Conservation (phyloP, 1,140 invertebrate genomes). For the Planococcus citri region DNA sequence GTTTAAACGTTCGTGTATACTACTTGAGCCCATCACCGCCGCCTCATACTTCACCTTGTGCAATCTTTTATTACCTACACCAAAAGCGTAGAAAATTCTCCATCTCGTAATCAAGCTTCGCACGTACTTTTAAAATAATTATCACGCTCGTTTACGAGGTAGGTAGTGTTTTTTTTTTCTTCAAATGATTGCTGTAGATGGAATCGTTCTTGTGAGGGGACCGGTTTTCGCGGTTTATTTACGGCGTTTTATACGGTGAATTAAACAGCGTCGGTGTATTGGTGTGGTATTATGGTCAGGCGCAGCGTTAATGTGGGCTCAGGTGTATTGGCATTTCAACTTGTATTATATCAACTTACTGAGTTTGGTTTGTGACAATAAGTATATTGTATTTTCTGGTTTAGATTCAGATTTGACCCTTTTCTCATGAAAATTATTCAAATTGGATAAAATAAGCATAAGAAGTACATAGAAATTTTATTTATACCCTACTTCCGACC, state of each 20-base stretch:
- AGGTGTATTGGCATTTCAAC: too few relatives aligned
- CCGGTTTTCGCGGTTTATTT: background rate
- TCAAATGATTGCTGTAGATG: background rate
- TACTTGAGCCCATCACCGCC: background rate
- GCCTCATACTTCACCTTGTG: too few relatives aligned
- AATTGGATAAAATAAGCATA: too few relatives aligned
- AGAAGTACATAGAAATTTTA: too few relatives aligned
- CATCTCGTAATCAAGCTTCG: background rate
- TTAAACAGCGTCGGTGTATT: background rate
- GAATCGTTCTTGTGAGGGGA: background rate
- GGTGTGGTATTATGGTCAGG: background rate
- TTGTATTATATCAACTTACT: too few relatives aligned
- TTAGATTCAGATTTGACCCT: too few relatives aligned
- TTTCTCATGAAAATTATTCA: too few relatives aligned
- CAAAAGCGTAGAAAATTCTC: background rate
- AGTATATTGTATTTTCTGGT: too few relatives aligned
- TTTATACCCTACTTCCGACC: too few relatives aligned
- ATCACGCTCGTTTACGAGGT: background rate
- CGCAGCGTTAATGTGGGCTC: too few relatives aligned
- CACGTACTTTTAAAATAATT: constrained; percentile 16
- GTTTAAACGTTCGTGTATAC: background rate
- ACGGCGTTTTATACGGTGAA: background rate
- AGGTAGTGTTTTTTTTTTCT: too few relatives aligned
- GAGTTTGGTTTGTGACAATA: too few relatives aligned
- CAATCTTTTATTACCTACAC: background rate